A percentile compares a stretch with the other conserved stretches of the same genome.
Evolutionary conservation across 2,797 vertebrate species (phyloP).

Genomic region (Halcyon leucocephala): DNA sequence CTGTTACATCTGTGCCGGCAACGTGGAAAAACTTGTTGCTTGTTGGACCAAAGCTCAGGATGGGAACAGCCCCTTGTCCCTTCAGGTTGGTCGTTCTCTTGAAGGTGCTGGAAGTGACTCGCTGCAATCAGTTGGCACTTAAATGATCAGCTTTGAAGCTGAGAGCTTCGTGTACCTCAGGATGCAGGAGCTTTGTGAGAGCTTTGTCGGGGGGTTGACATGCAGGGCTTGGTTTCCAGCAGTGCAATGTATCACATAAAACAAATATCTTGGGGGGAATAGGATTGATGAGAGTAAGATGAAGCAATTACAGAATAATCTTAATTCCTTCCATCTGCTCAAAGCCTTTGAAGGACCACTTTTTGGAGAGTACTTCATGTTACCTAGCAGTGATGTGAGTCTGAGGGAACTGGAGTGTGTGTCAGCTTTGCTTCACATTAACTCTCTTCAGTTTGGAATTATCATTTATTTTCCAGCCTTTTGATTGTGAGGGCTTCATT

Average conservation of each 20-base stretch:
- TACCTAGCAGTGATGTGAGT: not conserved
- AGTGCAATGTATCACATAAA: not conserved
- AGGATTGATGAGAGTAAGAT: not conserved
- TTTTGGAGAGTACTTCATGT: not conserved
- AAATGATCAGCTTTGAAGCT: not conserved
- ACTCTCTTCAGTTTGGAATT: too few species aligned
- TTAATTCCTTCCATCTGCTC: not conserved
- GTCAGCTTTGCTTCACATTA: too few species aligned
- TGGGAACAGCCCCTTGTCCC: slow-evolving; percentile 84
- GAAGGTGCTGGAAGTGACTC: not conserved
- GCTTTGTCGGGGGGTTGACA: not conserved
- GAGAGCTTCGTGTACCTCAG: not conserved
- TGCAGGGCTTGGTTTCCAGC: not conserved
- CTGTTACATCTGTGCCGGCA: slow-evolving; percentile 96
- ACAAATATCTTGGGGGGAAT: not conserved
- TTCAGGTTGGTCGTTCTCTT: slow-evolving; percentile 85
- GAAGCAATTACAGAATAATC: not conserved
- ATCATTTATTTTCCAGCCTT: too few species aligned
- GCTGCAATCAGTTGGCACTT: not conserved
- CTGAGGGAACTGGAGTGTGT: not conserved
- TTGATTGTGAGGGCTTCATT: too few species aligned
- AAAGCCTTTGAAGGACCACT: not conserved
- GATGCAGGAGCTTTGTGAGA: not conserved
- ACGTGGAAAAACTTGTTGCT: slow-evolving; percentile 92
- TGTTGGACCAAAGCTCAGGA: slow-evolving; percentile 92